Percentiles rank a stretch among this genome's conserved stretches.
Conservation (phyloP, 2,113 vertebrate species). For the Megaptera novaeangliae region DNA sequence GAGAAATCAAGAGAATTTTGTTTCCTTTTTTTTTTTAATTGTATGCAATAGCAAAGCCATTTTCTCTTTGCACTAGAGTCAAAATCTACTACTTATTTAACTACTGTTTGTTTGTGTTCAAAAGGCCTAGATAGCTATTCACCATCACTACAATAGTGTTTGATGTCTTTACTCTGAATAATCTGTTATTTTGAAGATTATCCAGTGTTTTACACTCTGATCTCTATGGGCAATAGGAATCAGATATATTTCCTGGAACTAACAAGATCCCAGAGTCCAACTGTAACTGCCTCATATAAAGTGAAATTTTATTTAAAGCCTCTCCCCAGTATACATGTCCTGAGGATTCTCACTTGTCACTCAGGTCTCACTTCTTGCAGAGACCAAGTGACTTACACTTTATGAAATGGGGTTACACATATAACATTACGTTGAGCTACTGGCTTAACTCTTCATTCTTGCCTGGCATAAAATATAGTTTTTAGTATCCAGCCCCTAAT, state of each 20-base stretch:
- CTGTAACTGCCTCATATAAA: too few species aligned
- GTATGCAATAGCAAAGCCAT: background rate
- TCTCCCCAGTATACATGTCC: too few species aligned
- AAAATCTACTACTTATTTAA: background rate
- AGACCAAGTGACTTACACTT: background rate
- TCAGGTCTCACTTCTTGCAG: background rate
- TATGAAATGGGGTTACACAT: background rate
- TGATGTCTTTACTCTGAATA: background rate
- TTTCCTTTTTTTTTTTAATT: background rate
- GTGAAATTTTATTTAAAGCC: background rate
- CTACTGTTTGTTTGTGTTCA: background rate
- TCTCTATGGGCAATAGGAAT: background rate
- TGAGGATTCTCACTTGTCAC: background rate
- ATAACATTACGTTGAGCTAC: background rate
- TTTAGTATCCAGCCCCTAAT: background rate
- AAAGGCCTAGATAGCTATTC: background rate
- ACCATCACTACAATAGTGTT: background rate
- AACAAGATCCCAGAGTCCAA: background rate
- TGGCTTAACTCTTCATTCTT: background rate
- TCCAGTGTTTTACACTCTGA: background rate
- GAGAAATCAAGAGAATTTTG: background rate
- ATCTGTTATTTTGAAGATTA: background rate
- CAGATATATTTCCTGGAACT: background rate
- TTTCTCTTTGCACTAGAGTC: background rate
- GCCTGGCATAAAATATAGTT: background rate